phyloP scores from a whole-genome alignment of 2,113 vertebrate genomes.

The Alosa alosa region DNA sequence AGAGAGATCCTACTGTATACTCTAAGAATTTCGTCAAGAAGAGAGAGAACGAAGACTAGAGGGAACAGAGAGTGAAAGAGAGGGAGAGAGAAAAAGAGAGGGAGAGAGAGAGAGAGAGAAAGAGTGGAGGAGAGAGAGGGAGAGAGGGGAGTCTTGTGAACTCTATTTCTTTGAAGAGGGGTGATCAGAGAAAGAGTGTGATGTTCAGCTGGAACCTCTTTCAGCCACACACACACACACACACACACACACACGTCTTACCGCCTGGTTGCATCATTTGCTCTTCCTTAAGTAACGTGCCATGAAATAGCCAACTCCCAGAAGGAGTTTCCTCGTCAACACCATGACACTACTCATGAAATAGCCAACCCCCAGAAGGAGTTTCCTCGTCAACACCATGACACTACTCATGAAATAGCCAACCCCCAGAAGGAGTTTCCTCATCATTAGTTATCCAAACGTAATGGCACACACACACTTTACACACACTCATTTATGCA shows the following conservation, averaged over 20 bases:
- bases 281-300: not conserved
- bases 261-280: not conserved
- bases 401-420: not conserved
- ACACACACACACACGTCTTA: not conserved
- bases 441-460: not conserved
- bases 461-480: not conserved
- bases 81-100: no score
- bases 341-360: not conserved
- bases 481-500: not conserved
- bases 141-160: not conserved
- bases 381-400: not conserved
- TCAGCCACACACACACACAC: not conserved
- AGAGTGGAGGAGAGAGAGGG: no score
- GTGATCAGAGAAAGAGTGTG: not conserved
- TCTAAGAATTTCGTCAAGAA: no score
- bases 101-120: no score
- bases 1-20: no score
- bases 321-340: not conserved
- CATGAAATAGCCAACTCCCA: not conserved
- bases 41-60: no score
- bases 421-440: not conserved
- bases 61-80: no score
- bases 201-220: not conserved
- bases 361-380: not conserved
- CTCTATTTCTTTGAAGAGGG: not conserved